Evolutionary conservation across 2,888 invertebrate genomes (phyloP).

Genomic region (Scrobipalpa atriplicella): DNA sequence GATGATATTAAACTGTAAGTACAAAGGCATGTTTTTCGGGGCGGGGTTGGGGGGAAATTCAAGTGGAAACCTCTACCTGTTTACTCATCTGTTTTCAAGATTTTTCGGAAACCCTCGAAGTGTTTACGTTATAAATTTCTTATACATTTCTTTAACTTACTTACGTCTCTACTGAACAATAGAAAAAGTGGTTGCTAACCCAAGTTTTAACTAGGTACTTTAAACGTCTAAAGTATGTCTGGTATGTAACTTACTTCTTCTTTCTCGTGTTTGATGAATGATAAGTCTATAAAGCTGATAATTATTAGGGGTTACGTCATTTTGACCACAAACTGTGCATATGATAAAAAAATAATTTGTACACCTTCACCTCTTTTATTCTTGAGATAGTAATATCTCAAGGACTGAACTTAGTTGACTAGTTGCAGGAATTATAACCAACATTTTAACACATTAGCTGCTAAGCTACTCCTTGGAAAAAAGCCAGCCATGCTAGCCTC

Average conservation of each 20-base stretch:
- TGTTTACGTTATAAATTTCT: neutral
- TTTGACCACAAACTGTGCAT: neutral
- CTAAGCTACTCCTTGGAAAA: too few species aligned
- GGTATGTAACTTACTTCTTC: neutral
- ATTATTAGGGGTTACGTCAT: conserved; percentile 12
- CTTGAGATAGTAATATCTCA: too few species aligned
- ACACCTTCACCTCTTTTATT: too few species aligned
- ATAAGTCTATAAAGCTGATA: neutral
- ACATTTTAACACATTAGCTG: too few species aligned
- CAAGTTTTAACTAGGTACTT: neutral
- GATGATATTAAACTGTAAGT: conserved; percentile 90
- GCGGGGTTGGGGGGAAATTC: neutral
- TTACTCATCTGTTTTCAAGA: conserved; percentile 36
- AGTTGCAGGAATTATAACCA: too few species aligned
- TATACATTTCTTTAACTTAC: neutral
- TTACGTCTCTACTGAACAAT: neutral
- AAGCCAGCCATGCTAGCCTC: too few species aligned
- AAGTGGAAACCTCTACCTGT: neutral
- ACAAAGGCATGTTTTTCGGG: conserved; percentile 16
- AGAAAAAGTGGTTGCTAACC: neutral
- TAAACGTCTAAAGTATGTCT: neutral
- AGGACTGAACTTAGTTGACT: too few species aligned
- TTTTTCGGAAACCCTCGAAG: conserved; percentile 45
- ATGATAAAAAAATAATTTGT: neutral
- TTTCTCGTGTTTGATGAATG: neutral